Percentiles rank a stretch among this genome's conserved stretches.
phyloP scores from a whole-genome alignment of 2,113 vertebrate species.

The Fulmarus glacialis region DNA sequence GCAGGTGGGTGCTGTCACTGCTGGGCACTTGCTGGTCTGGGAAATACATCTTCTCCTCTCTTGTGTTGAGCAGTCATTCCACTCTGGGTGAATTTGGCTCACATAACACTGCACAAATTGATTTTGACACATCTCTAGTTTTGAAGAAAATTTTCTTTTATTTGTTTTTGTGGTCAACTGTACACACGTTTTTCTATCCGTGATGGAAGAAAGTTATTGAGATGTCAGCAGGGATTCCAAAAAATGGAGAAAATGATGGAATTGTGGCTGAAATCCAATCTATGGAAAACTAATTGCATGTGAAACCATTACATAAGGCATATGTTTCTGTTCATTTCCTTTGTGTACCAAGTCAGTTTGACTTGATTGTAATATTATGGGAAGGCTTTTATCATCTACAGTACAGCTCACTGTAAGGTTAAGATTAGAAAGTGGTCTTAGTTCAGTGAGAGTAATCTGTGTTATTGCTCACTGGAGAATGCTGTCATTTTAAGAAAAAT shows the following conservation, averaged over 20 bases:
- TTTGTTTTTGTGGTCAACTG: background rate
- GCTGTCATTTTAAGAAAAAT: background rate
- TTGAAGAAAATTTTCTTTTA: background rate
- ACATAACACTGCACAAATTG: background rate
- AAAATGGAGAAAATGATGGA: conserved; percentile 8
- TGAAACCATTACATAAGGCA: conserved; percentile 1
- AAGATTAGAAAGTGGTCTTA: background rate
- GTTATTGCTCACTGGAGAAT: background rate
- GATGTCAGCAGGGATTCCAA: conserved; percentile 6
- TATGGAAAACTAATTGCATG: conserved; percentile 5
- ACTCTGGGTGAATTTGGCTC: background rate
- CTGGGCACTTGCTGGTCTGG: background rate
- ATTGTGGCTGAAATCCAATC: conserved; percentile 1
- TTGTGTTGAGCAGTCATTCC: background rate
- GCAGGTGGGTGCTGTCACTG: background rate
- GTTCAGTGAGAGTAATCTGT: background rate
- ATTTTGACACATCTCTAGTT: background rate
- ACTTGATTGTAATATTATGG: background rate
- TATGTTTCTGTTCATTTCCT: conserved; percentile 33
- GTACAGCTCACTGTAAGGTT: background rate
- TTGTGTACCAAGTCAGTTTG: background rate
- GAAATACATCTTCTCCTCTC: background rate
- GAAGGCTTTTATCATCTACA: background rate
- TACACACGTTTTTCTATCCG: background rate
- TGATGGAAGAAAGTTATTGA: background rate